Conservation (phyloP, 2,797 vertebrate species). For the Menidia menidia region DNA sequence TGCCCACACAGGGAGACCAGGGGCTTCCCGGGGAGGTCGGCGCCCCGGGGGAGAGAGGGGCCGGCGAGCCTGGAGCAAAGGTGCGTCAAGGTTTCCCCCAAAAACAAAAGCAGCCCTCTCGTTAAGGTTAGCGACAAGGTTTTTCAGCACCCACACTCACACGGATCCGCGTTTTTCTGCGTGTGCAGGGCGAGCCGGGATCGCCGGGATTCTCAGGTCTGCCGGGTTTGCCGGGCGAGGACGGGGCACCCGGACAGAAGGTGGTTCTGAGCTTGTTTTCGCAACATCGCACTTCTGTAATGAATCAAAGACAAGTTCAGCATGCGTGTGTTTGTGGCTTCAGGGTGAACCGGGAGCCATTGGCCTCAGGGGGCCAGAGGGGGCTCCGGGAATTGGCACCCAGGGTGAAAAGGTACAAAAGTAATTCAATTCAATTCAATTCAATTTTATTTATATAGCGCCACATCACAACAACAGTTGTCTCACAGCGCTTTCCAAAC, state of each 20-base stretch:
- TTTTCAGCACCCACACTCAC: slow-evolving; percentile 1
- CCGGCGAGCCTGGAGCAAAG: slow-evolving; percentile 86
- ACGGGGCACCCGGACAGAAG: slow-evolving; percentile 91
- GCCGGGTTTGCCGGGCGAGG: slow-evolving; percentile 90
- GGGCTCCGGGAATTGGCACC: slow-evolving; percentile 84
- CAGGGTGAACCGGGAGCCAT: slow-evolving; percentile 87
- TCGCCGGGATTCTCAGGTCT: slow-evolving; percentile 85
- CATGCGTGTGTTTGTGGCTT: slow-evolving; percentile 24
- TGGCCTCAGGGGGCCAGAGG: slow-evolving; percentile 87
- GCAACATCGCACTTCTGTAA: background rate
- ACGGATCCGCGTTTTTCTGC: slow-evolving; percentile 6
- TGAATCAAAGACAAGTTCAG: background rate
- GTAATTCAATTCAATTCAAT: too few relatives aligned
- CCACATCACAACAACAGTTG: too few relatives aligned
- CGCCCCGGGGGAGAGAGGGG: slow-evolving; percentile 85
- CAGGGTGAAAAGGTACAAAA: slow-evolving; percentile 90
- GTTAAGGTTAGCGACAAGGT: background rate
- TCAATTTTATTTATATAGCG: too few relatives aligned
- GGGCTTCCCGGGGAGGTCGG: slow-evolving; percentile 87
- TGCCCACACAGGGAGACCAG: slow-evolving; percentile 83
- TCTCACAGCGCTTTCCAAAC: too few relatives aligned
- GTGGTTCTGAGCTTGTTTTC: slow-evolving; percentile 60
- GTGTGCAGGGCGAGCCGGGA: slow-evolving; percentile 88
- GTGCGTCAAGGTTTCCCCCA: slow-evolving; percentile 62
- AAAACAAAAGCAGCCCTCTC: background rate